phyloP scores from a whole-genome alignment of 1,140 invertebrate species.

The Ptiloglossa arizonensis region DNA sequence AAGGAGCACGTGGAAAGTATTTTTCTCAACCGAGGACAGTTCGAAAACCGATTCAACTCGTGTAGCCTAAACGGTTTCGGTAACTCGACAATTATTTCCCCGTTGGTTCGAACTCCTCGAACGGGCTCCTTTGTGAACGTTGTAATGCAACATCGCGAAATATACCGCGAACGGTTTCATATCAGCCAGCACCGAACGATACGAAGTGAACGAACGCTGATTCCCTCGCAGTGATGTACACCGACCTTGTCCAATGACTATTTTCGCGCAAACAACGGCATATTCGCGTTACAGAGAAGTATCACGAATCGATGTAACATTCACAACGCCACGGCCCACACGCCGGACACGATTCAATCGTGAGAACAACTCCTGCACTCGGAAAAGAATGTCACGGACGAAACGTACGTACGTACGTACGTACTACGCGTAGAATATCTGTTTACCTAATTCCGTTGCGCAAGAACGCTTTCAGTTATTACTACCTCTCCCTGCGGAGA shows the following conservation, averaged over 20 bases:
- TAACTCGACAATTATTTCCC: too few species aligned
- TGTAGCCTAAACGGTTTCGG: too few species aligned
- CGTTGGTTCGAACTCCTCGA: too few species aligned
- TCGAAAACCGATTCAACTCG: too few species aligned
- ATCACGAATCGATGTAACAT: slow-evolving; percentile 20
- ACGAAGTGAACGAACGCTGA: not conserved
- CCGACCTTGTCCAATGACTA: not conserved
- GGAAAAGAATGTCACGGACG: slow-evolving; percentile 40
- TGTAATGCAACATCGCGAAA: too few species aligned
- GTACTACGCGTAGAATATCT: slow-evolving; percentile 33
- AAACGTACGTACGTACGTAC: slow-evolving; percentile 28
- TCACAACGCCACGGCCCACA: slow-evolving; percentile 25
- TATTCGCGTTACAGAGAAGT: not conserved
- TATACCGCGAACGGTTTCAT: not conserved
- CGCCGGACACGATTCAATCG: slow-evolving; percentile 28
- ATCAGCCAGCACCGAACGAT: not conserved
- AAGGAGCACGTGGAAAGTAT: too few species aligned
- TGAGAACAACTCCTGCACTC: slow-evolving; percentile 11
- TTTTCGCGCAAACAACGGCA: not conserved
- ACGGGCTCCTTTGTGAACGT: not conserved
- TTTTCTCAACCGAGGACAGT: too few species aligned
- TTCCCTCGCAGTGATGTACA: not conserved
- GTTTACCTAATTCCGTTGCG: slow-evolving; percentile 40
- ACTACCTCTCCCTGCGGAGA: not conserved
- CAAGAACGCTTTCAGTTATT: slow-evolving; percentile 26